Percentiles rank a stretch among this genome's conserved stretches.
phyloP scores from a whole-genome alignment of 2,113 vertebrate genomes.

The Nibea coibor region DNA sequence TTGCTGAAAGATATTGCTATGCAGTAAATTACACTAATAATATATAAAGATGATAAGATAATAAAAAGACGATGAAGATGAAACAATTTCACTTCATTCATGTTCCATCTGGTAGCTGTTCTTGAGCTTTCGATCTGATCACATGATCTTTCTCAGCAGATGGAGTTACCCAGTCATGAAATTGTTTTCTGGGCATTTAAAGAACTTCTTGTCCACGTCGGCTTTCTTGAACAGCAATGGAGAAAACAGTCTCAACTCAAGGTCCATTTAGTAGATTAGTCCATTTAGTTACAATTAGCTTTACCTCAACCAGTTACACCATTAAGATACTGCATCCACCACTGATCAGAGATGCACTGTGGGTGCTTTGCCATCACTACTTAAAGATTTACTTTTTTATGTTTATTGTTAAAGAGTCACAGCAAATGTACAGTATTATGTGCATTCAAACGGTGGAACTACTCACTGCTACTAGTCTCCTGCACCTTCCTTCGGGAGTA shows the following conservation, averaged over 20 bases:
- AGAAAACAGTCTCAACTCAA: not conserved
- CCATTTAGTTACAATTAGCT: not conserved
- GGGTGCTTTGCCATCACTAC: not conserved
- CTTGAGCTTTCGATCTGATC: not conserved
- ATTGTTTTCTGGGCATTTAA: not conserved
- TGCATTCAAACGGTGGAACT: not conserved
- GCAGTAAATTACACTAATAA: not conserved
- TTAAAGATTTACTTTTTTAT: not conserved
- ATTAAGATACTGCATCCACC: not conserved
- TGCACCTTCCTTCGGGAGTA: not conserved
- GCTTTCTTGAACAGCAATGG: not conserved
- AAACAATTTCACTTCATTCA: not conserved
- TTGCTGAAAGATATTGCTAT: not conserved
- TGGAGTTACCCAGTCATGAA: not conserved
- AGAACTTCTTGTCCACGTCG: not conserved
- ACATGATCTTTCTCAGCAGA: constrained; percentile 8
- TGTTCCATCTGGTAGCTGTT: not conserved
- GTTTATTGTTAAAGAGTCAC: not conserved
- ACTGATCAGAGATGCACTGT: not conserved
- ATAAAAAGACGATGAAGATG: too few relatives aligned
- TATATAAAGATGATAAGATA: not conserved
- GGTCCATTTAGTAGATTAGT: not conserved
- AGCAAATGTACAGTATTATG: not conserved
- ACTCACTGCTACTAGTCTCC: constrained; percentile 3
- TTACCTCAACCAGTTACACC: not conserved